These are phyloP conservation scores for Germaria angustata DNA, from an alignment of 2,888 invertebrate species.

Conservation along the genomic window DNA sequence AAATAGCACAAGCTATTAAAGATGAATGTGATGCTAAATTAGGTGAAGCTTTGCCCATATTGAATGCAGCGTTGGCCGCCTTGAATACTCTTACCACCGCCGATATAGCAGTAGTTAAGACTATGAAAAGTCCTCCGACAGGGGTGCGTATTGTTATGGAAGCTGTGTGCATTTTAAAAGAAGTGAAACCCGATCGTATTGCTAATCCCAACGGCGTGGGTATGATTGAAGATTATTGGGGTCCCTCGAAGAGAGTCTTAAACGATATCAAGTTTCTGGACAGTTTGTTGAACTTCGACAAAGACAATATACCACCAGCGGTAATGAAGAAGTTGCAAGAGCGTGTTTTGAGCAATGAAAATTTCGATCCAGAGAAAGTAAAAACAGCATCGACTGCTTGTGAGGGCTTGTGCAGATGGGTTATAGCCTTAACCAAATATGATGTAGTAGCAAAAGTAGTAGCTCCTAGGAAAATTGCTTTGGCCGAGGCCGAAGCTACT, in stretches of 20 bases:
- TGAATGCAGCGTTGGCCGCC: constrained; percentile 92
- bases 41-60: constrained; percentile 94
- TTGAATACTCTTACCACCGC: constrained; percentile 93
- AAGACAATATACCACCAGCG: constrained; percentile 91
- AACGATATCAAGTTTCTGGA: constrained; percentile 96
- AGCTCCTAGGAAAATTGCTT: constrained; percentile 95
- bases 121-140: constrained; percentile 97
- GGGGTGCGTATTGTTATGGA: constrained; percentile 96
- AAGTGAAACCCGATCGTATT: constrained; percentile 92
- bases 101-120: constrained; percentile 94
- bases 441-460: constrained; percentile 95
- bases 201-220: constrained; percentile 91
- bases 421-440: constrained; percentile 96
- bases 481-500: constrained; percentile 91
- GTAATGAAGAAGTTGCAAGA: constrained; percentile 92
- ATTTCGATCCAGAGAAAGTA: constrained; percentile 95
- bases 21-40: constrained; percentile 95
- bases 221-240: constrained; percentile 95
- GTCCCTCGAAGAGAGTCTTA: constrained; percentile 91
- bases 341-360: constrained; percentile 89
- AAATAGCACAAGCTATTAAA: constrained; percentile 90
- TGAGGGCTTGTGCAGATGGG: constrained; percentile 96
- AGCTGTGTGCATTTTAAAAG: constrained; percentile 95
- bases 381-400: constrained; percentile 92
- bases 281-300: constrained; percentile 91